phyloP scores from a whole-genome alignment of 2,888 invertebrate species.

The Drosophila birchii region DNA sequence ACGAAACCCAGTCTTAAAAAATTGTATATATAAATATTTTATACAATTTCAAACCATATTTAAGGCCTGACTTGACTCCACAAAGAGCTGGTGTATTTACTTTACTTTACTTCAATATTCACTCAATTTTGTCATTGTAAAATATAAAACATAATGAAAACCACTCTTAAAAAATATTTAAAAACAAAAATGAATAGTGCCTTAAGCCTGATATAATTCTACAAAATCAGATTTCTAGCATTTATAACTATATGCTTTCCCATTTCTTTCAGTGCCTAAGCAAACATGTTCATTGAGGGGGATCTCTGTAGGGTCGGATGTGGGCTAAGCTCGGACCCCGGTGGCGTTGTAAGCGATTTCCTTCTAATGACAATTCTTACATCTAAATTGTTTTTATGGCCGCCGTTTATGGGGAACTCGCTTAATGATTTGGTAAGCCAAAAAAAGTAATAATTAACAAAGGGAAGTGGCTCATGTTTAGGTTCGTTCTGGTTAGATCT shows the following conservation, averaged over 20 bases:
- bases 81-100: no score
- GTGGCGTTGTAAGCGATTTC: slow-evolving; percentile 65
- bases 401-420: slow-evolving; percentile 58
- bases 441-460: slow-evolving; percentile 30
- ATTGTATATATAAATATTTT: no score
- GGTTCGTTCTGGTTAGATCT: neutral
- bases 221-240: neutral
- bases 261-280: neutral
- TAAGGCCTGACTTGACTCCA: no score
- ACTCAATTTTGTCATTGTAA: neutral
- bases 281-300: slow-evolving; percentile 2
- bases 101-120: neutral
- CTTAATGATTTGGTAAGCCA: slow-evolving; percentile 35
- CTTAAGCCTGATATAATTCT: neutral
- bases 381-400: slow-evolving; percentile 64
- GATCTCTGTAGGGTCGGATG: neutral
- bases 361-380: slow-evolving; percentile 69
- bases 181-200: neutral
- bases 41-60: no score
- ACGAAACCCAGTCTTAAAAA: no score
- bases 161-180: neutral
- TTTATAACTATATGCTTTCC: neutral
- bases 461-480: slow-evolving; percentile 32
- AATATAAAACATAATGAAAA: neutral
- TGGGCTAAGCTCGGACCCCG: slow-evolving; percentile 5